These are phyloP conservation scores for Xenentodon cancila DNA, from an alignment of 2,797 vertebrate genomes.

Conservation along the genomic window DNA sequence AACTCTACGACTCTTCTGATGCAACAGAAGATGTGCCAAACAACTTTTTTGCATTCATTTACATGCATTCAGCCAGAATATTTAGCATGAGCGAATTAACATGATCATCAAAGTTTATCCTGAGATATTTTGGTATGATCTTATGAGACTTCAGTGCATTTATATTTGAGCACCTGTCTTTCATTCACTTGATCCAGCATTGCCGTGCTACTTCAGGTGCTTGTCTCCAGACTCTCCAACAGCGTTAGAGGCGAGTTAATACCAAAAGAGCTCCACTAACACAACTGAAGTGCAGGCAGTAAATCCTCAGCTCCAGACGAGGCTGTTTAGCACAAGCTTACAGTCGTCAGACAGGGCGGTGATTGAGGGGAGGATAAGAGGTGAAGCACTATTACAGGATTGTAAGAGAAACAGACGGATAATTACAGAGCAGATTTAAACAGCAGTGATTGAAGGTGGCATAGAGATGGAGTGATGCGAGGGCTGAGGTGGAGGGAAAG, in stretches of 20 bases:
- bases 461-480: constrained; percentile 55
- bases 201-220: constrained; percentile 41
- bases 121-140: constrained; percentile 9
- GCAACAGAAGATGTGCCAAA: constrained; percentile 16
- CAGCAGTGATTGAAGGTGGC: constrained; percentile 53
- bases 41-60: constrained; percentile 22
- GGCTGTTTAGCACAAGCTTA: constrained; percentile 72
- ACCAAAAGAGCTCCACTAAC: constrained; percentile 43
- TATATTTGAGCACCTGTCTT: constrained; percentile 40
- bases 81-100: constrained; percentile 42
- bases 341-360: constrained; percentile 68
- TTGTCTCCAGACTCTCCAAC: constrained; percentile 52
- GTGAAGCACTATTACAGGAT: constrained; percentile 66
- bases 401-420: constrained; percentile 64
- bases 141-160: constrained; percentile 39
- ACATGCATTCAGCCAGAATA: constrained; percentile 32
- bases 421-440: constrained; percentile 66
- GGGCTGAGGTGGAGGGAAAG: constrained; percentile 24
- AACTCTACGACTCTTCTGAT: constrained; percentile 10
- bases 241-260: constrained; percentile 63
- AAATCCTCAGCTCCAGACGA: constrained; percentile 75
- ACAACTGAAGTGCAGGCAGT: constrained; percentile 65
- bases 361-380: constrained; percentile 71
- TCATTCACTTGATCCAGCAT: constrained; percentile 52
- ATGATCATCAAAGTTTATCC: constrained; percentile 38